Evolutionary conservation across 2,113 vertebrate species (phyloP), one percentile per base, ranked within the genome.

Genomic region (Marmota flaviventris): DNA sequence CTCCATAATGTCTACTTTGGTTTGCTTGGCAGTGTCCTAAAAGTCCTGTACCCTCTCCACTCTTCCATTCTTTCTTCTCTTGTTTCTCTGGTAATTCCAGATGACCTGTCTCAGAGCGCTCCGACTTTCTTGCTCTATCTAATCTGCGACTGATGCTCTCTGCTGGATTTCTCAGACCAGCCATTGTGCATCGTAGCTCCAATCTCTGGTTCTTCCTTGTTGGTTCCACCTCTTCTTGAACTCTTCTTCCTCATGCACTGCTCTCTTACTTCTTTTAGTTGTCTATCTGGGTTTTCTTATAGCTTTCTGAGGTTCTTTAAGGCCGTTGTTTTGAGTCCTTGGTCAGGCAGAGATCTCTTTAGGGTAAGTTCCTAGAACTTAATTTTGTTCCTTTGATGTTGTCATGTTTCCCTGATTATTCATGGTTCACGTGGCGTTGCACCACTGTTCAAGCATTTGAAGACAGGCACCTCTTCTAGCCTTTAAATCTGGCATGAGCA

Each of bases 401-500:
- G 77, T 81, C 51, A 13, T 81, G 10, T 56, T 81, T 79, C 18
- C 48, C 20, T n/a, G 51, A n/a, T 81, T 22, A 37, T 58, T 82
- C 11, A 4, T 58, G 53, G 3, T 27, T 22, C 5, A 39, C 0
- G 2, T 10, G 32, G 22, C 32, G 12, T 82, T 12, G 39, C n/a
- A 27, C 27, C 56, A 53, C 34, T 82, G 11, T 16, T 3, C 14
- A 8, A 24, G 45, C 45, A 53, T 53, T 78, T 78, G 29, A 78
- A 78, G 27, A 51, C 10, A 82, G 53, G 18, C 78, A 25, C 12
- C 12, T 58, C 20, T 27, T 82, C 32, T 14, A 37, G 12, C 37
- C 34, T 81, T 81, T 27, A 39, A 25, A 58, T 39, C 3, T 61
- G 34, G 5, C 22, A 16, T 61, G 25, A 10, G 61, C 61, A 58